Conservation (phyloP, 2,113 vertebrate genomes). For the Rhipidura dahli region DNA sequence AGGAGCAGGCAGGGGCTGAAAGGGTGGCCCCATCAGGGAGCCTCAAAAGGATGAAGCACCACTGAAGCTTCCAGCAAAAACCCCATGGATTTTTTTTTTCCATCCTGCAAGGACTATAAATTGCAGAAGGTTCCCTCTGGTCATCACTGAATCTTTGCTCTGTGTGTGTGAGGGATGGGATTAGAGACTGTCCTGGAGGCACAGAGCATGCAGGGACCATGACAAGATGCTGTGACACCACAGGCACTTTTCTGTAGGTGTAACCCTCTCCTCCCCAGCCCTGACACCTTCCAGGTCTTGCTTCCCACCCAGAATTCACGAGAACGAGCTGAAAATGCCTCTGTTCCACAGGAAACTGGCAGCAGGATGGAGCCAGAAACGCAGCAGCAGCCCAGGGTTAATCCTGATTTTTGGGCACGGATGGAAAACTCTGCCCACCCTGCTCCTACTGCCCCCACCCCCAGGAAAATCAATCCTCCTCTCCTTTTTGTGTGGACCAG, state of each 20-base stretch:
- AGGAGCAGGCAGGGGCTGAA: neutral
- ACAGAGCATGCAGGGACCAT: neutral
- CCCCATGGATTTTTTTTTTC: neutral
- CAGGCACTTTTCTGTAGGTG: neutral
- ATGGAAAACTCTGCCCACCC: neutral
- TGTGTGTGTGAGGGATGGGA: neutral
- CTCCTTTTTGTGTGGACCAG: conserved; percentile 44
- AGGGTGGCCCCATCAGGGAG: neutral
- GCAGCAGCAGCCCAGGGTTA: neutral
- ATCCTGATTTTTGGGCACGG: neutral
- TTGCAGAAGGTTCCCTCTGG: neutral
- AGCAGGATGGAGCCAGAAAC: neutral
- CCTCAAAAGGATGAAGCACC: neutral
- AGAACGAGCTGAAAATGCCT: neutral
- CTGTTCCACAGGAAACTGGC: neutral
- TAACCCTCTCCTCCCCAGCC: neutral
- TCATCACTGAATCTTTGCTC: neutral
- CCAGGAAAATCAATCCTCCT: neutral
- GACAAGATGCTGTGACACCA: neutral
- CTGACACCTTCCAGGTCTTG: neutral
- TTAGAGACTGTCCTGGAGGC: neutral
- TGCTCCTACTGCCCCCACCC: neutral
- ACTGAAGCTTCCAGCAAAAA: neutral
- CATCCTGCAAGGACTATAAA: neutral
- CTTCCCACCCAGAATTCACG: neutral